A percentile compares a stretch with the other conserved stretches of the same genome.
These are phyloP conservation scores for Cantharis lateralis DNA, from an alignment of 2,888 invertebrate species.

Conservation along the genomic window DNA sequence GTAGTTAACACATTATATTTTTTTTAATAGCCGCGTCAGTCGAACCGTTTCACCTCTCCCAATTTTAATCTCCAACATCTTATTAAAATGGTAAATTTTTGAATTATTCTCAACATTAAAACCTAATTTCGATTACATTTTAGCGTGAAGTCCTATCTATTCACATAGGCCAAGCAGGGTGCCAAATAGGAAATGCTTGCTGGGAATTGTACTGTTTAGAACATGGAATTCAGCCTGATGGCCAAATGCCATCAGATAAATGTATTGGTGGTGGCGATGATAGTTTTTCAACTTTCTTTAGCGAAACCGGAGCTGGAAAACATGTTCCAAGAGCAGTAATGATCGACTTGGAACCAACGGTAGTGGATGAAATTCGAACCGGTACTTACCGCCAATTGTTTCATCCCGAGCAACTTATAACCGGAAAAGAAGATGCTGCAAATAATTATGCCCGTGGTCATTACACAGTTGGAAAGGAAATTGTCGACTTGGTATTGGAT, in stretches of 20 bases:
- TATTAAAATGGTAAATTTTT: not conserved
- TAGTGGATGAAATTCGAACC: conserved; percentile 59
- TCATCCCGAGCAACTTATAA: conserved; percentile 91
- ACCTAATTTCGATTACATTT: not conserved
- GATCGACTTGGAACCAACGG: conserved; percentile 72
- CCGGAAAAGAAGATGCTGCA: conserved; percentile 84
- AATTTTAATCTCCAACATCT: not conserved
- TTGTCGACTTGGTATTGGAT: conserved; percentile 69
- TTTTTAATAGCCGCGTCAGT: not conserved
- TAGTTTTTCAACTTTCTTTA: conserved; percentile 45
- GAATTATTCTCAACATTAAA: not conserved
- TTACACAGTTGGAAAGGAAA: conserved; percentile 77
- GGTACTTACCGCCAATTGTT: conserved; percentile 84
- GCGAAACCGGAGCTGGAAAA: conserved; percentile 58
- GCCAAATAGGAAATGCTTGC: conserved; percentile 52
- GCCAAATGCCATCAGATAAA: conserved; percentile 56
- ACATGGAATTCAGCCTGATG: conserved; percentile 37
- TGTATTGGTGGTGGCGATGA: conserved; percentile 54
- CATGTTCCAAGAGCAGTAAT: conserved; percentile 69
- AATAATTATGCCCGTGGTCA: conserved; percentile 85
- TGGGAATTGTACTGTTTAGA: conserved; percentile 54
- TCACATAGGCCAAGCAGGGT: conserved; percentile 61
- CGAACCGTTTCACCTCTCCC: not conserved
- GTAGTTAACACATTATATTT: not conserved
- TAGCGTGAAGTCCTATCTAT: conserved; percentile 70